Evolutionary conservation across 2,797 vertebrate species (phyloP), one percentile per base, ranked within the genome.

Genomic region (Tachyglossus aculeatus): DNA sequence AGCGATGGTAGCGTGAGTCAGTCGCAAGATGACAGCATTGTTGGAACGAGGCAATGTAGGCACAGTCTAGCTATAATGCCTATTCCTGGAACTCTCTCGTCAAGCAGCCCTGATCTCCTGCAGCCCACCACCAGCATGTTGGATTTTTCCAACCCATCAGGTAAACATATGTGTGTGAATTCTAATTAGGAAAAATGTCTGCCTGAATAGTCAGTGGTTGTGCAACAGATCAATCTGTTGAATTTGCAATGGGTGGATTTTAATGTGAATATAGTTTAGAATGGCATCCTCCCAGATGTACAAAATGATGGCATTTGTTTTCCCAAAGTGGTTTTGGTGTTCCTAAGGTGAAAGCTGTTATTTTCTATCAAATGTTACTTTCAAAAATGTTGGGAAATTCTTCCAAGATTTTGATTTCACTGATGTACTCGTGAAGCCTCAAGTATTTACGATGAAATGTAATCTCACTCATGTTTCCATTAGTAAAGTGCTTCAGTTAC

Each of bases 1-100:
- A 98, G 97, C 16, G 97, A 99, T 4, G 95, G 95, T 2, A 94
- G 95, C 1, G 90, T 98, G 83, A 94, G 94, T 79, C 97, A 99
- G 74, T 98, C 96, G 1, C 98, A 99, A 89, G 98, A 99, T n/a
- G 98, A 99, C 93, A 99, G 97, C 89, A 95, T 99, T 2, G 96
- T 99, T 71, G 97, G 97, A 4, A 98, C 97, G 0, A 96, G 96
- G 71, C 96, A 98, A 89, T 97, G 95, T 76, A 89, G 97, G 1
- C 96, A 98, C 92, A 98, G 98, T 74, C 91, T 98, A 85, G 96
- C 96, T 70, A 97, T 98, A 83, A 96, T 98, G 98, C 97, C 97
- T 37, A 94, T 98, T 60, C 97, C 96, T 0, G 96, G 96, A 11
- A 96, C 95, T 2, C 94, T 99, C 24, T 99, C 97, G 0, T 99